A percentile compares a stretch with the other conserved stretches of the same genome.
Conservation (phyloP, 2,113 vertebrate species). For the Cyprinodon brontotheroides region DNA sequence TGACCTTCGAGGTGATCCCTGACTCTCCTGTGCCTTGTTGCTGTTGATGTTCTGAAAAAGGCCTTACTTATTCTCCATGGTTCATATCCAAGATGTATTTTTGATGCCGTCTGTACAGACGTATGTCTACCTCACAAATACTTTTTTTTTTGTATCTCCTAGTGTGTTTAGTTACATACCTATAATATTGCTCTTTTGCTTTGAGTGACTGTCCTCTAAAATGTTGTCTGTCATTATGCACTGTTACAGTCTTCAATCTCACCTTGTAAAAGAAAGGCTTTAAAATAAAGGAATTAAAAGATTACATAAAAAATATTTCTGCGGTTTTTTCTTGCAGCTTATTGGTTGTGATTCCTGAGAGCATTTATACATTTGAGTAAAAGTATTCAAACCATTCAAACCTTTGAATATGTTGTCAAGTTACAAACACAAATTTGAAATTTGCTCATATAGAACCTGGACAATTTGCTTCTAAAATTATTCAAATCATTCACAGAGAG, state of each 20-base stretch:
- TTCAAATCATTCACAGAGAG: not conserved
- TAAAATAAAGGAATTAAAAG: constrained; percentile 59
- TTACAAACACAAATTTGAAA: not conserved
- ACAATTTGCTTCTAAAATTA: not conserved
- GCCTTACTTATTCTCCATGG: constrained; percentile 55
- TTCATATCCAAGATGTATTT: constrained; percentile 54
- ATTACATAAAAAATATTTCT: constrained; percentile 3
- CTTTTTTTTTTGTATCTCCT: constrained; percentile 34
- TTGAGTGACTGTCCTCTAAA: constrained; percentile 26
- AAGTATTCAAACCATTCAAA: not conserved
- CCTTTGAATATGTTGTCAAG: too few species aligned
- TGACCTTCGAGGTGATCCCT: constrained; percentile 59
- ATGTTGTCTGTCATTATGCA: constrained; percentile 56
- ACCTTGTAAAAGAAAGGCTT: constrained; percentile 65
- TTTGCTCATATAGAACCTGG: too few species aligned
- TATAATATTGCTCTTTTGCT: constrained; percentile 41
- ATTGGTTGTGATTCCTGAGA: not conserved
- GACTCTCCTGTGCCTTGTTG: constrained; percentile 71
- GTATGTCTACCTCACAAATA: constrained; percentile 69
- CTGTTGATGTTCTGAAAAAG: constrained; percentile 61
- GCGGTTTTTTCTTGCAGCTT: not conserved
- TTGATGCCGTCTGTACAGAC: constrained; percentile 58
- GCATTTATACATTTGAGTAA: not conserved
- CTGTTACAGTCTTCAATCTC: constrained; percentile 47
- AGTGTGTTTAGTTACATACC: constrained; percentile 53